These are phyloP conservation scores for Alsophila aescularia DNA, from an alignment of 2,888 invertebrate genomes.

Conservation along the genomic window DNA sequence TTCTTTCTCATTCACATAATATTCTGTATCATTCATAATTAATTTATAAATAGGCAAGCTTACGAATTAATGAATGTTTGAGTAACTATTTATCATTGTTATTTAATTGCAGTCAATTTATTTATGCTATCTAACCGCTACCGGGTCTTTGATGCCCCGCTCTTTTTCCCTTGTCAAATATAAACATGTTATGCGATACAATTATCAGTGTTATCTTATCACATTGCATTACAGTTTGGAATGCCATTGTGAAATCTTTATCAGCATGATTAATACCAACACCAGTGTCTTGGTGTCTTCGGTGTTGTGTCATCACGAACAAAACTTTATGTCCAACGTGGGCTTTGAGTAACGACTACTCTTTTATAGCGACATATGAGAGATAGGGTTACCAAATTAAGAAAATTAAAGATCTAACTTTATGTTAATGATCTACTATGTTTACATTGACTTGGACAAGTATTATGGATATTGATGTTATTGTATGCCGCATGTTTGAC, in stretches of 20 bases:
- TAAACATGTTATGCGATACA: neutral
- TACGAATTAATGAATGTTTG: too few species aligned
- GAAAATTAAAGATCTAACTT: neutral
- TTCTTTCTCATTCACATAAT: too few species aligned
- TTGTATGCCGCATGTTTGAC: too few species aligned
- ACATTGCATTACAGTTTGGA: conserved; percentile 12
- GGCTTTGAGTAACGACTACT: conserved; percentile 34
- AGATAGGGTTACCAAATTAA: conserved; percentile 6
- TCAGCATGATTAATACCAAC: conserved; percentile 32
- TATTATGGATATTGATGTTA: too few species aligned
- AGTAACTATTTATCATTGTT: too few species aligned
- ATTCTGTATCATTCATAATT: too few species aligned
- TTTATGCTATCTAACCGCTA: too few species aligned
- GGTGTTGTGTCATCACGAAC: conserved; percentile 36
- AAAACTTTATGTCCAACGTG: conserved; percentile 30
- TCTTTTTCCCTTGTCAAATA: neutral
- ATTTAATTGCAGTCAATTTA: too few species aligned
- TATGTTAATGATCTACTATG: too few species aligned
- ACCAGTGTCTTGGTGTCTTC: conserved; percentile 18
- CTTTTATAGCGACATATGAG: conserved; percentile 15
- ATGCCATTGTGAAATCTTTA: conserved; percentile 36
- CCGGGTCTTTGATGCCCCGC: too few species aligned
- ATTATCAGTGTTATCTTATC: conserved; percentile 7
- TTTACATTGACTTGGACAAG: too few species aligned
- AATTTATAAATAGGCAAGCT: too few species aligned